These are phyloP conservation scores for Pseudochirops cupreus DNA, from an alignment of 2,797 vertebrate genomes.

Conservation along the genomic window DNA sequence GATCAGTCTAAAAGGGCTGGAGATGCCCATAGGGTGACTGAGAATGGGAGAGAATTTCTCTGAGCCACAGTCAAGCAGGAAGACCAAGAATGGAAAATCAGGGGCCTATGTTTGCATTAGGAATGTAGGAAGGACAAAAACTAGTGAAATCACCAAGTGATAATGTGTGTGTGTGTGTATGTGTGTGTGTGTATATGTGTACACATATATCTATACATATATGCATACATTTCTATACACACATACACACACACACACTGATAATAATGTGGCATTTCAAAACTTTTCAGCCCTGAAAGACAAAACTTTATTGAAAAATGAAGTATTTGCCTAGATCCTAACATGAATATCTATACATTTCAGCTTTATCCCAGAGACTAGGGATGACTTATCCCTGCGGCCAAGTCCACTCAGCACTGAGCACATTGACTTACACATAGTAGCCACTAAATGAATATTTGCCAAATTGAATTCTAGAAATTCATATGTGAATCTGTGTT, in stretches of 20 bases:
- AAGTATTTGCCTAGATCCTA: not conserved
- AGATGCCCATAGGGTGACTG: not conserved
- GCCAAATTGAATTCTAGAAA: constrained; percentile 54
- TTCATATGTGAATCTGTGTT: constrained; percentile 45
- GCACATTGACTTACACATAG: constrained; percentile 31
- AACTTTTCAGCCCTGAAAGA: not conserved
- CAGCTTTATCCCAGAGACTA: not conserved
- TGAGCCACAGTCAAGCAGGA: not conserved
- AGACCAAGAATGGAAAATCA: not conserved
- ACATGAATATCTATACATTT: not conserved
- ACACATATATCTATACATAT: too few species aligned
- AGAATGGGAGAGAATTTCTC: too few species aligned
- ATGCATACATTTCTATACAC: too few species aligned
- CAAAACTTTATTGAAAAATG: not conserved
- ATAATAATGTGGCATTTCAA: not conserved
- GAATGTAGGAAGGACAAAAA: not conserved
- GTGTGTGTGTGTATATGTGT: too few species aligned
- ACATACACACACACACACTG: too few species aligned
- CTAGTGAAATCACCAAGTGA: not conserved
- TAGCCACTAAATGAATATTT: constrained; percentile 43
- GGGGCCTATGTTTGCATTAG: not conserved
- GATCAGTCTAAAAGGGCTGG: not conserved
- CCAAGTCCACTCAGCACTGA: not conserved
- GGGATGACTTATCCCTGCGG: not conserved
- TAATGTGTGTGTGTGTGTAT: too few species aligned